A percentile compares a stretch with the other conserved stretches of the same genome.
Evolutionary conservation across 2,888 invertebrate species (phyloP).

Genomic region (Barypeithes pellucidus): DNA sequence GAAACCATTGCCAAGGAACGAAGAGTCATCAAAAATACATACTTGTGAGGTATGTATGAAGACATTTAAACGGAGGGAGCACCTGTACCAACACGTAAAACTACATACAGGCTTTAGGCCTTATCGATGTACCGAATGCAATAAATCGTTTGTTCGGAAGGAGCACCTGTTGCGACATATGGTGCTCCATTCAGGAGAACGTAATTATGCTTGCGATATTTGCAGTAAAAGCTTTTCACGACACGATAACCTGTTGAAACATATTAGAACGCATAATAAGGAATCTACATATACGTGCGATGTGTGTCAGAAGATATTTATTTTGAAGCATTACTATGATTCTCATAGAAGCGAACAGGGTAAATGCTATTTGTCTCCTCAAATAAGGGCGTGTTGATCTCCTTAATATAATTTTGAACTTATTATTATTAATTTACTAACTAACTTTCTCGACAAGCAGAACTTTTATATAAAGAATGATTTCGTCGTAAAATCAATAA

Average conservation of each 20-base stretch:
- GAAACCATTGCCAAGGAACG: not conserved
- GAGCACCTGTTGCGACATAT: slow-evolving; percentile 80
- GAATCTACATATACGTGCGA: slow-evolving; percentile 77
- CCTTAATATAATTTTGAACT: not conserved
- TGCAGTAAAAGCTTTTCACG: slow-evolving; percentile 74
- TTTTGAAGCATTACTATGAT: slow-evolving; percentile 78
- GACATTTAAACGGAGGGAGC: slow-evolving; percentile 80
- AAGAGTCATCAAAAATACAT: slow-evolving; percentile 57
- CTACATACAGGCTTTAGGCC: slow-evolving; percentile 79
- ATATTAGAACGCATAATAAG: slow-evolving; percentile 75
- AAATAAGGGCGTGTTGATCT: slow-evolving; percentile 26
- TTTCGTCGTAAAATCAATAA: too few relatives aligned
- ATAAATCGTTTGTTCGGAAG: slow-evolving; percentile 80
- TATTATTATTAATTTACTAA: too few relatives aligned
- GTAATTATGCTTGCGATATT: slow-evolving; percentile 77
- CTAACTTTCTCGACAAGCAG: too few relatives aligned
- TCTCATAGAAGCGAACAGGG: slow-evolving; percentile 76
- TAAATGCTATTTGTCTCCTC: slow-evolving; percentile 41
- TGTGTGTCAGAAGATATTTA: slow-evolving; percentile 78
- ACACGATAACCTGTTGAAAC: slow-evolving; percentile 76
- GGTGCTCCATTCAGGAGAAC: slow-evolving; percentile 79
- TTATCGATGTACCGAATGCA: slow-evolving; percentile 78
- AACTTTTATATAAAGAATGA: too few relatives aligned
- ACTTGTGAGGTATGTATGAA: slow-evolving; percentile 76
- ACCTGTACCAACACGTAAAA: slow-evolving; percentile 79